Conservation (phyloP, 2,113 vertebrate species). For the Platysteira castanea region DNA sequence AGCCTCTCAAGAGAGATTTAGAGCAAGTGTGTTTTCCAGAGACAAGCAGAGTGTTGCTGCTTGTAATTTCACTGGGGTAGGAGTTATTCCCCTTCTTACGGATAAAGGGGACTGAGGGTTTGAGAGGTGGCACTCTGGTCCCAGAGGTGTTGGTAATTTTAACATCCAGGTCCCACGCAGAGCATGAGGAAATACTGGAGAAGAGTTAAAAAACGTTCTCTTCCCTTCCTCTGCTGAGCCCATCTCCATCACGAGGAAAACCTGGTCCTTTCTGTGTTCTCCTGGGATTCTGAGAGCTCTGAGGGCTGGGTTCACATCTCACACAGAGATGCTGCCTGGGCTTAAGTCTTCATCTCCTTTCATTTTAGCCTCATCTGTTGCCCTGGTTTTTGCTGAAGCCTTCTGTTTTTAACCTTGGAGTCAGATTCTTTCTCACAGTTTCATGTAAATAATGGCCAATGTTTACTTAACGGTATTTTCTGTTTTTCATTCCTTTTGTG, state of each 20-base stretch:
- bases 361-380: neutral
- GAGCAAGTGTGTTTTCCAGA: neutral
- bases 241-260: fast-evolving
- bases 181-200: neutral
- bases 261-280: neutral
- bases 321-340: neutral
- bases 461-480: no score
- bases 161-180: neutral
- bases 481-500: no score
- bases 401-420: no score
- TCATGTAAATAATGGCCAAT: no score
- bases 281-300: neutral
- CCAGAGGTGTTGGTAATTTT: neutral
- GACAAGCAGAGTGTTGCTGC: neutral
- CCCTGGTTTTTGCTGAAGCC: no score
- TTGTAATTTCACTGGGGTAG: neutral
- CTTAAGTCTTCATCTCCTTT: neutral
- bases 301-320: neutral
- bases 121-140: neutral
- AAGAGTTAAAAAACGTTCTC: neutral
- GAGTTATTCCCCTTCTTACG: neutral
- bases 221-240: neutral
- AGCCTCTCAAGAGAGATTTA: neutral
- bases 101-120: neutral
- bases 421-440: no score